Percentiles rank a stretch among this genome's conserved stretches.
phyloP scores from a whole-genome alignment of 53 echinoderm and acorn worm genomes.

The Echinarachnius parma region DNA sequence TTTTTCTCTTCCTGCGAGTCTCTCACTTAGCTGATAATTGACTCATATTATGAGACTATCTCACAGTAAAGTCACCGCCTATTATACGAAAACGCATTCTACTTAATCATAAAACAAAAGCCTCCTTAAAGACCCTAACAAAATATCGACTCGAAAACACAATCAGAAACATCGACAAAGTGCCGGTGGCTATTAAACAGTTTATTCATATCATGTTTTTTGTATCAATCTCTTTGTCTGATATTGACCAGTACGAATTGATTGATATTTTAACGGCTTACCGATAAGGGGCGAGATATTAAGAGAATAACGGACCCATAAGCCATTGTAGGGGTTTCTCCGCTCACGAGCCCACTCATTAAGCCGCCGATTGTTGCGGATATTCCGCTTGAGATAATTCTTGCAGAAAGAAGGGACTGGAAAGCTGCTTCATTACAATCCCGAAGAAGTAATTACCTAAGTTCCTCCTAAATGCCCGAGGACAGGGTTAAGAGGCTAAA shows the following conservation, averaged over 20 bases:
- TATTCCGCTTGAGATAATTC: conserved; percentile 4
- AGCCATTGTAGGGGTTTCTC: neutral
- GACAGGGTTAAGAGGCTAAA: neutral
- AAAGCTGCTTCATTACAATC: conserved; percentile 2
- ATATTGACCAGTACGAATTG: conserved; percentile 1
- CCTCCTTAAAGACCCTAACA: conserved; percentile 18
- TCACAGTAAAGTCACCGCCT: no score
- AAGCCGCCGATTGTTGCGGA: conserved; percentile 18
- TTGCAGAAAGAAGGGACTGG: no score
- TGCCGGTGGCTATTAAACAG: conserved; percentile 26
- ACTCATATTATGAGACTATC: no score
- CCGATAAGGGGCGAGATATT: conserved; percentile 15
- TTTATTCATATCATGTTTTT: conserved; percentile 27
- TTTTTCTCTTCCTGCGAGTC: no score
- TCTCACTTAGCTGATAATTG: no score
- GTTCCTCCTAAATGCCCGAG: neutral
- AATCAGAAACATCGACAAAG: neutral
- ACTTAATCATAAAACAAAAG: conserved; percentile 1
- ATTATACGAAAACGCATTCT: no score
- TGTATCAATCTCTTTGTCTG: neutral
- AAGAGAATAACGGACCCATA: conserved; percentile 27
- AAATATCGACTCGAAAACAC: neutral
- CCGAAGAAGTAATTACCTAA: neutral
- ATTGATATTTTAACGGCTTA: conserved; percentile 16
- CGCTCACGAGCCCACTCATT: conserved; percentile 12